phyloP scores from a whole-genome alignment of 2,113 vertebrate species.

The Hylia prasina region DNA sequence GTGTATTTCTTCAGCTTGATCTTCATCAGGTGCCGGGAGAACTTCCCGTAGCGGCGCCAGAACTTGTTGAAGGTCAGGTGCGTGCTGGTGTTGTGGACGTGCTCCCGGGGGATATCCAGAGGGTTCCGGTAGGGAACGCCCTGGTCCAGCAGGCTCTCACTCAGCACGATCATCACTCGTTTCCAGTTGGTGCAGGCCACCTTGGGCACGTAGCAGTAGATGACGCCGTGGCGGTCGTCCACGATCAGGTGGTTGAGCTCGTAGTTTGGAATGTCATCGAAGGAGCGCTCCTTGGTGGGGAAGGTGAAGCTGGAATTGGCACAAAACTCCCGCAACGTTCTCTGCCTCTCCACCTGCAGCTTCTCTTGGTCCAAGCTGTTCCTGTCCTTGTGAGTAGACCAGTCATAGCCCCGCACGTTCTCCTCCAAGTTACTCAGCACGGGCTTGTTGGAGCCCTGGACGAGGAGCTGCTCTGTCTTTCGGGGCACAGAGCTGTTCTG shows the following conservation, averaged over 20 bases:
- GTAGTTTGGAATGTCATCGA: constrained; percentile 95
- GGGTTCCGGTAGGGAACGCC: constrained; percentile 87
- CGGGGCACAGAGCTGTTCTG: neutral
- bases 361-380: constrained; percentile 73
- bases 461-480: constrained; percentile 36
- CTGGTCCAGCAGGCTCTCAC: constrained; percentile 84
- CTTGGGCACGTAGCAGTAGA: constrained; percentile 98
- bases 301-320: constrained; percentile 83
- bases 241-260: constrained; percentile 96
- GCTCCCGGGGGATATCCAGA: constrained; percentile 81
- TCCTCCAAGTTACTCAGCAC: constrained; percentile 72
- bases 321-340: constrained; percentile 79
- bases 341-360: constrained; percentile 80
- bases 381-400: constrained; percentile 77
- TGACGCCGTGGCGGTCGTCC: constrained; percentile 92
- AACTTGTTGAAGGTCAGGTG: constrained; percentile 97
- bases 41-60: constrained; percentile 93
- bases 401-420: constrained; percentile 85
- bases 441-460: constrained; percentile 77
- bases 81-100: constrained; percentile 89
- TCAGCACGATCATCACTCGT: constrained; percentile 94
- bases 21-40: constrained; percentile 95
- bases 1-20: constrained; percentile 95
- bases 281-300: constrained; percentile 88
- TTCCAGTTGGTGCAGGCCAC: constrained; percentile 99